These are phyloP conservation scores for Psettodes erumei DNA, from an alignment of 2,113 vertebrate species.

Conservation along the genomic window DNA sequence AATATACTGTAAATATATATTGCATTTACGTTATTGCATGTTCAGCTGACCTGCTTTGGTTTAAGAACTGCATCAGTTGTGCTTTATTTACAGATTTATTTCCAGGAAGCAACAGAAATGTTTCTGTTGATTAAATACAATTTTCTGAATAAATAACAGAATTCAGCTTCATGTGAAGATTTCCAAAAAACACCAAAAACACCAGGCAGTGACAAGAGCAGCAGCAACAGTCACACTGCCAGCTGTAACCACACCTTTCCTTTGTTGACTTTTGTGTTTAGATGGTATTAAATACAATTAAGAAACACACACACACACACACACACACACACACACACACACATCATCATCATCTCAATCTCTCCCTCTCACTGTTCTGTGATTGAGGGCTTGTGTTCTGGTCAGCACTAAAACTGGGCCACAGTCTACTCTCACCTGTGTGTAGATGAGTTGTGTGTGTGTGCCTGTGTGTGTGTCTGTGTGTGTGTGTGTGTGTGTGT, in stretches of 20 bases:
- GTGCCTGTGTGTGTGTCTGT: conserved; percentile 28
- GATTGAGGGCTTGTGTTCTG: conserved; percentile 67
- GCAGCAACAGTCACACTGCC: neutral
- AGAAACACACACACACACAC: conserved; percentile 14
- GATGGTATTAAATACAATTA: conserved; percentile 40
- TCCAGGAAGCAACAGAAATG: neutral
- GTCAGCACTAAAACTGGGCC: conserved; percentile 45
- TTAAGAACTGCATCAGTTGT: too few relatives aligned
- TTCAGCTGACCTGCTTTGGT: too few relatives aligned
- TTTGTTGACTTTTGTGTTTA: conserved; percentile 14
- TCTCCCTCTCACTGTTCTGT: conserved; percentile 47
- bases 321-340: conserved; percentile 20
- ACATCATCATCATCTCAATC: conserved; percentile 45
- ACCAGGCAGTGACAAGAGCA: neutral
- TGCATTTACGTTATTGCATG: too few relatives aligned
- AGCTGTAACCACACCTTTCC: neutral
- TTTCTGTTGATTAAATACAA: neutral
- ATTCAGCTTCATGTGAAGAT: too few relatives aligned
- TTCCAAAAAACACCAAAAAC: neutral
- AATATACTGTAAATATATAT: too few relatives aligned
- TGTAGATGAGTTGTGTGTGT: conserved; percentile 30
- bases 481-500: conserved; percentile 32
- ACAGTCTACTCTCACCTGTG: conserved; percentile 58
- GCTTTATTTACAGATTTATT: neutral
- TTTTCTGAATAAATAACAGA: neutral